Conservation (phyloP, 2,113 vertebrate genomes). For the Geococcyx californianus region DNA sequence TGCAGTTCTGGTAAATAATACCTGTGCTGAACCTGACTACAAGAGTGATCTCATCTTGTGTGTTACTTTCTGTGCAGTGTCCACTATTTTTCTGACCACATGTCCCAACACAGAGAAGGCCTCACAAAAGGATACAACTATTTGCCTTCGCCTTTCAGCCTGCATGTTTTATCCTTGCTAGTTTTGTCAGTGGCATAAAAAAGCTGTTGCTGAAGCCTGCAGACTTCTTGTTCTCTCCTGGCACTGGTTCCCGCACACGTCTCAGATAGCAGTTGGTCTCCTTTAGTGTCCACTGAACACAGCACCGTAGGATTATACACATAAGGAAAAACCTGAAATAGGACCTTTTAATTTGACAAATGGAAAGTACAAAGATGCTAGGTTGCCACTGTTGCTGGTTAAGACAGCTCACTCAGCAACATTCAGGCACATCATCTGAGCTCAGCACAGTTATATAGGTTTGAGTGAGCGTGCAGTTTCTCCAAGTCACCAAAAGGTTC, state of each 20-base stretch:
- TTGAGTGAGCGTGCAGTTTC: not conserved
- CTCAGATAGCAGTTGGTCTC: not conserved
- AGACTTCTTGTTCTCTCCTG: not conserved
- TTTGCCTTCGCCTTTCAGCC: not conserved
- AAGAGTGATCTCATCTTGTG: not conserved
- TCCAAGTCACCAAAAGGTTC: not conserved
- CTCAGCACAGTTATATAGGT: not conserved
- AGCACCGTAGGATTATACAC: not conserved
- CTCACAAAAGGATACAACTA: not conserved
- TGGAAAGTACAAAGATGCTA: not conserved
- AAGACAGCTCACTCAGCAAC: not conserved
- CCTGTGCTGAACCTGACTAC: not conserved
- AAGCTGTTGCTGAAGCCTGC: not conserved
- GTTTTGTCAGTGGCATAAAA: not conserved
- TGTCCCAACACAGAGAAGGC: not conserved
- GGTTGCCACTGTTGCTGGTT: not conserved
- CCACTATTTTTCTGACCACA: not conserved
- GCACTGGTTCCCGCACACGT: not conserved
- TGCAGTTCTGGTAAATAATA: not conserved
- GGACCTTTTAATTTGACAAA: constrained; percentile 7
- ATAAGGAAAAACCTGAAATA: not conserved
- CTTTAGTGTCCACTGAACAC: not conserved
- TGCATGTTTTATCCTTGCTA: not conserved
- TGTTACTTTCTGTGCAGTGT: not conserved
- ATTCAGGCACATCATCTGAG: not conserved